A percentile compares a stretch with the other conserved stretches of the same genome.
Evolutionary conservation across 1,140 invertebrate species (phyloP).

Genomic region (Drosophila trapezifrons): DNA sequence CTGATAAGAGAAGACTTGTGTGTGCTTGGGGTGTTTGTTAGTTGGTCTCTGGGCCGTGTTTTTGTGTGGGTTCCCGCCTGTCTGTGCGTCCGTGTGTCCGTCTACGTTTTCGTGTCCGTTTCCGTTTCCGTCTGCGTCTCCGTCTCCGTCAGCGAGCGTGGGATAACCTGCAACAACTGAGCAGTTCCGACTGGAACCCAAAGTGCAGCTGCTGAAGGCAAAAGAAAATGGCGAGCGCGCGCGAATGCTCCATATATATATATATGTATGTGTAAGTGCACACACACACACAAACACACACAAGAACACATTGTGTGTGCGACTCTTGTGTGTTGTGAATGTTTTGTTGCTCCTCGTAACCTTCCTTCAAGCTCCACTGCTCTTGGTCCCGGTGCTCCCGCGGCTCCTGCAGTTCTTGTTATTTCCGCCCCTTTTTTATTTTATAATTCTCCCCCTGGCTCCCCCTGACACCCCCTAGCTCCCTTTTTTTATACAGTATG

Average conservation of each 20-base stretch:
- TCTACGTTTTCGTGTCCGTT: slow-evolving; percentile 38
- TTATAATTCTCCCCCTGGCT: slow-evolving; percentile 69
- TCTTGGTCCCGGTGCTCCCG: slow-evolving; percentile 17
- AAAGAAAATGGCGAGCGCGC: slow-evolving; percentile 77
- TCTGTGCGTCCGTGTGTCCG: slow-evolving; percentile 52
- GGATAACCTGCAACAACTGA: slow-evolving; percentile 81
- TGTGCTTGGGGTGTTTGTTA: slow-evolving; percentile 3
- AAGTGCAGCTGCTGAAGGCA: slow-evolving; percentile 69
- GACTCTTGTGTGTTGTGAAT: slow-evolving; percentile 73
- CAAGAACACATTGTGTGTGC: slow-evolving; percentile 50
- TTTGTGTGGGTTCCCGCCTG: slow-evolving; percentile 8
- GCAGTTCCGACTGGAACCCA: slow-evolving; percentile 64
- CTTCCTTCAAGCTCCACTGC: slow-evolving; percentile 42
- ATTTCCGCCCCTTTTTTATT: slow-evolving; percentile 58
- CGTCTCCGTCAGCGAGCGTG: slow-evolving; percentile 74
- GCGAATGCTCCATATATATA: slow-evolving; percentile 67
- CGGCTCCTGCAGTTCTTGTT: slow-evolving; percentile 31
- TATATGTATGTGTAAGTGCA: slow-evolving; percentile 22
- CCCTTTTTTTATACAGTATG: slow-evolving; percentile 68
- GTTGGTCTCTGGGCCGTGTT: slow-evolving; percentile 27
- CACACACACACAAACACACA: slow-evolving; percentile 45
- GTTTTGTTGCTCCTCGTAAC: slow-evolving; percentile 62
- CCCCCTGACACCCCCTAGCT: slow-evolving; percentile 48
- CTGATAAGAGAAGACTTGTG: slow-evolving; percentile 24
- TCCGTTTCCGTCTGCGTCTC: slow-evolving; percentile 63